These are phyloP conservation scores for Tupaia chinensis DNA, from an alignment of 2,113 vertebrate genomes.

Conservation along the genomic window DNA sequence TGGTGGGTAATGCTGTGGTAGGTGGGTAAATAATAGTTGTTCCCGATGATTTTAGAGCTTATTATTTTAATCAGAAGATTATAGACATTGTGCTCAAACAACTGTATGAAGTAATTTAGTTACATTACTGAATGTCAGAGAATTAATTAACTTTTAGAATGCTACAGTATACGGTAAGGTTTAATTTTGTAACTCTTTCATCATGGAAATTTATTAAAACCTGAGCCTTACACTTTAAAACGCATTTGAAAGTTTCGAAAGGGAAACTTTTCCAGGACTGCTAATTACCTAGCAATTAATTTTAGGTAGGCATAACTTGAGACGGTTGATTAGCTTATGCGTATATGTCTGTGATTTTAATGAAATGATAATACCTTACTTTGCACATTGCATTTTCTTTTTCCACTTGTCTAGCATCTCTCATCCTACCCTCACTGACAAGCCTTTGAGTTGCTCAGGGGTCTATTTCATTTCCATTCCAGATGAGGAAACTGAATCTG, in stretches of 20 bases:
- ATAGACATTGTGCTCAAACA: constrained; percentile 65
- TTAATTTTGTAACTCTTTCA: constrained; percentile 64
- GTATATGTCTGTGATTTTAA: constrained; percentile 34
- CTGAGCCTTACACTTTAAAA: constrained; percentile 38
- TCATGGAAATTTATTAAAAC: constrained; percentile 61
- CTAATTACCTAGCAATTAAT: constrained; percentile 52
- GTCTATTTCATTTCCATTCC: neutral
- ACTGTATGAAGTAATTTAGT: constrained; percentile 64
- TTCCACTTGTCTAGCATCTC: neutral
- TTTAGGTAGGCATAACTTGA: constrained; percentile 14
- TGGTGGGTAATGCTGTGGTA: neutral
- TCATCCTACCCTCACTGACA: neutral
- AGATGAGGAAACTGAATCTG: neutral
- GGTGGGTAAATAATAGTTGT: constrained; percentile 52
- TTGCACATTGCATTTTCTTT: constrained; percentile 14
- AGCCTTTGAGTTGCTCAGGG: neutral
- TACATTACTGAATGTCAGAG: constrained; percentile 72
- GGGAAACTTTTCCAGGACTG: constrained; percentile 35
- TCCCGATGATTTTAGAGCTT: neutral
- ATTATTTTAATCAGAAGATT: constrained; percentile 70
- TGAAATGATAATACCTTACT: neutral
- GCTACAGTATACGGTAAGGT: neutral
- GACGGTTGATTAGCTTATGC: constrained; percentile 1
- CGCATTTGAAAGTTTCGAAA: constrained; percentile 22
- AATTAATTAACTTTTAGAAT: constrained; percentile 77